Conservation (phyloP, 1,140 invertebrate species). For the Lasioglossum baleicum region DNA sequence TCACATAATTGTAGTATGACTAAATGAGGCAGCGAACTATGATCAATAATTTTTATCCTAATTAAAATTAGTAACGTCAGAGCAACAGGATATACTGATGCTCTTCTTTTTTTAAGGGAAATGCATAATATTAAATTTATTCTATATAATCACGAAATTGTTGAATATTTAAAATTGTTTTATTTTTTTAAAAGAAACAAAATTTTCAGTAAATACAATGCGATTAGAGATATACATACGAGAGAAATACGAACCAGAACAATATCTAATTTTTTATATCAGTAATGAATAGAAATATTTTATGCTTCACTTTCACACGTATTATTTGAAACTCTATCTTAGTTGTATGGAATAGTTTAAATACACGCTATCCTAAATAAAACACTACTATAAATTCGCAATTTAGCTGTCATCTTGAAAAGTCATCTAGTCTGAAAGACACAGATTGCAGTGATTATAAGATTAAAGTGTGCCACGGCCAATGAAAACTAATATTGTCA, state of each 20-base stretch:
- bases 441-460: slow-evolving; percentile 41
- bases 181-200: slow-evolving; percentile 58
- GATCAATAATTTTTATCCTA: slow-evolving; percentile 46
- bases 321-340: slow-evolving; percentile 42
- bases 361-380: slow-evolving; percentile 30
- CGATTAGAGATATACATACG: slow-evolving; percentile 49
- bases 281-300: slow-evolving; percentile 56
- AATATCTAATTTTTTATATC: slow-evolving; percentile 62
- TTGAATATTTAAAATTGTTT: slow-evolving; percentile 58
- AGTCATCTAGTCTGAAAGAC: slow-evolving; percentile 41
- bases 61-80: slow-evolving; percentile 26
- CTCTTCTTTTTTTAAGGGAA: slow-evolving; percentile 30
- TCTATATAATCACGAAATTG: slow-evolving; percentile 47
- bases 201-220: slow-evolving; percentile 54
- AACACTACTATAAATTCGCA: slow-evolving; percentile 28
- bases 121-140: slow-evolving; percentile 51
- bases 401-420: slow-evolving; percentile 27
- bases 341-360: slow-evolving; percentile 42
- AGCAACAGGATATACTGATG: slow-evolving; percentile 7
- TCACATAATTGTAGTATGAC: slow-evolving; percentile 39
- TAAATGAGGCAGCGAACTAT: slow-evolving; percentile 53
- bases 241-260: slow-evolving; percentile 45
- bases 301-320: slow-evolving; percentile 35
- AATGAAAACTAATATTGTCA: slow-evolving; percentile 45
- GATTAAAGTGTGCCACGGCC: slow-evolving; percentile 32